phyloP scores from a whole-genome alignment of 53 echinoderm and acorn worm species.

The Patiria pectinifera region DNA sequence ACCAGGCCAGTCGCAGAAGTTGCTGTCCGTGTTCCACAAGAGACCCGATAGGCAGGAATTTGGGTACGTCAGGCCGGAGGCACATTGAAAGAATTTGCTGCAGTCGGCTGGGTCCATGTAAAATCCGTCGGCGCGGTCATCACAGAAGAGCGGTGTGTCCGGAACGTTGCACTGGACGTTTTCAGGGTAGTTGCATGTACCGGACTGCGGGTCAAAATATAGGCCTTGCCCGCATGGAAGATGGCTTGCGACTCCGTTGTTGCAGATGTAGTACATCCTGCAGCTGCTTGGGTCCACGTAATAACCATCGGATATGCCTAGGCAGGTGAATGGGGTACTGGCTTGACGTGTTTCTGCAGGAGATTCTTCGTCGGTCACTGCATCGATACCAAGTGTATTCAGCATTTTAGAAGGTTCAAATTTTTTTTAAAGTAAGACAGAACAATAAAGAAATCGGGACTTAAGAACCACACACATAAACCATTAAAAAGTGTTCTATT shows the following conservation, averaged over 20 bases:
- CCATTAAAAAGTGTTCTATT: no score
- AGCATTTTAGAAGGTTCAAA: neutral
- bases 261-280: conserved; percentile 47
- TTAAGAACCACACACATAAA: no score
- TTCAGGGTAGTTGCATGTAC: conserved; percentile 28
- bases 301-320: conserved; percentile 8
- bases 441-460: no score
- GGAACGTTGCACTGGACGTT: conserved; percentile 13
- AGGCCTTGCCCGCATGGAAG: conserved; percentile 14
- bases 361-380: neutral
- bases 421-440: no score
- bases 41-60: neutral
- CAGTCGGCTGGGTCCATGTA: conserved; percentile 56
- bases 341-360: neutral
- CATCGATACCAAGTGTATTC: neutral
- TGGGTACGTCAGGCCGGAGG: neutral
- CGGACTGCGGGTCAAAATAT: conserved; percentile 21
- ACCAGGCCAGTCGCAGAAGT: conserved; percentile 32
- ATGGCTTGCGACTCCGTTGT: conserved; percentile 7
- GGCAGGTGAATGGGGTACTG: neutral
- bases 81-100: conserved; percentile 34
- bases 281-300: conserved; percentile 41
- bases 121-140: conserved; percentile 29
- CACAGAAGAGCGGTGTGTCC: conserved; percentile 18
- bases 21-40: neutral